Evolutionary conservation across 2,888 invertebrate genomes (phyloP).

Genomic region (Cylloceria caligata): DNA sequence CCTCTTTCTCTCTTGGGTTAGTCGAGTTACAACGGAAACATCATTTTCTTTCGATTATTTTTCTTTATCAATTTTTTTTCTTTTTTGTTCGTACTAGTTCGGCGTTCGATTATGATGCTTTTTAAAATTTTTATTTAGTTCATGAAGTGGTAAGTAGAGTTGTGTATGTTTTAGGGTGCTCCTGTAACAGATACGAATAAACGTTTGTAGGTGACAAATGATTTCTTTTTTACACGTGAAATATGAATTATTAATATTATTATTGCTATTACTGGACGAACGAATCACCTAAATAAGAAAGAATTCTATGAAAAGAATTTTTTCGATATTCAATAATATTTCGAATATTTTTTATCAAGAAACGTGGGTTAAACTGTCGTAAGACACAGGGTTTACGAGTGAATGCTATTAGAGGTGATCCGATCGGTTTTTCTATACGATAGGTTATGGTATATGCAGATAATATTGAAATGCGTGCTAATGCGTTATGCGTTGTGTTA

Average conservation of each 20-base stretch:
- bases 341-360: neutral
- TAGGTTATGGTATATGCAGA: conserved; percentile 37
- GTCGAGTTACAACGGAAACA: conserved; percentile 43
- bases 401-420: conserved; percentile 11
- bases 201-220: conserved; percentile 67
- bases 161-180: conserved; percentile 80
- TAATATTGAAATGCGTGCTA: conserved; percentile 32
- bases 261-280: conserved; percentile 14
- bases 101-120: conserved; percentile 79
- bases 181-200: conserved; percentile 80
- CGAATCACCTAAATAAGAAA: neutral
- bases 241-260: conserved; percentile 33
- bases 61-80: conserved; percentile 63
- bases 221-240: conserved; percentile 39
- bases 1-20: conserved; percentile 30
- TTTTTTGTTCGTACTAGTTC: conserved; percentile 75
- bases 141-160: conserved; percentile 75
- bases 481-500: conserved; percentile 53
- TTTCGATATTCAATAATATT: neutral
- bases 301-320: neutral
- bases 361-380: neutral
- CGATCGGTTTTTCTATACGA: conserved; percentile 10
- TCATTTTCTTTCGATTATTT: conserved; percentile 37
- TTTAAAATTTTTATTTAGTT: too few species aligned
- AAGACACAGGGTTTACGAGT: neutral